Conservation (phyloP, 2,797 vertebrate genomes). For the Corythornis leucogaster region DNA sequence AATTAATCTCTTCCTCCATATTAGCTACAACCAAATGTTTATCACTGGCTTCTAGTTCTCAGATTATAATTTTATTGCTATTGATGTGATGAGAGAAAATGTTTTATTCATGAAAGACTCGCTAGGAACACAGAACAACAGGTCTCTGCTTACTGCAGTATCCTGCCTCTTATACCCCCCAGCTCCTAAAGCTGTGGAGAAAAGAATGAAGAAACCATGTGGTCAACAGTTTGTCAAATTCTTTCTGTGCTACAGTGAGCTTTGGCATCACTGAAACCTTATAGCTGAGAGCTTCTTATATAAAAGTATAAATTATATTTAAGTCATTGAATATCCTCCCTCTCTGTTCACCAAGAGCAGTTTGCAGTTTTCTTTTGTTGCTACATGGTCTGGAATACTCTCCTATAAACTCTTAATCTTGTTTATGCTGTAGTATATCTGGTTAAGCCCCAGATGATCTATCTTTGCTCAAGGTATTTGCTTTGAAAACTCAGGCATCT, state of each 20-base stretch:
- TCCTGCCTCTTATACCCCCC: neutral
- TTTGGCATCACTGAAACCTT: neutral
- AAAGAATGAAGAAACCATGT: neutral
- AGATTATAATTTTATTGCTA: neutral
- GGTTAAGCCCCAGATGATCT: neutral
- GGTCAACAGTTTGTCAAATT: neutral
- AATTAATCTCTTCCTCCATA: neutral
- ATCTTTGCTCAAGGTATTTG: neutral
- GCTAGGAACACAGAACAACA: neutral
- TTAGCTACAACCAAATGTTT: neutral
- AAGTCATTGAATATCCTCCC: neutral
- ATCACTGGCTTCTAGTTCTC: neutral
- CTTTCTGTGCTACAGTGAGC: neutral
- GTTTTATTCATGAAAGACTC: neutral
- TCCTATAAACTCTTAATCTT: conserved; percentile 1
- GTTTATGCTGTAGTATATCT: conserved; percentile 19
- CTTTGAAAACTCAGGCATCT: neutral
- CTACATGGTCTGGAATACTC: neutral
- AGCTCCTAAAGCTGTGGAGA: neutral
- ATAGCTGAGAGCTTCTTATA: conserved; percentile 8
- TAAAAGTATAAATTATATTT: conserved; percentile 21
- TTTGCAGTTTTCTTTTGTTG: conserved; percentile 5
- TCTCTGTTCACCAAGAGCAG: neutral
- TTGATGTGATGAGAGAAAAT: neutral
- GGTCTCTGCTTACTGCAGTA: neutral